Evolutionary conservation across 1,140 invertebrate genomes (phyloP).

Genomic region (Microplitis demolitor): DNA sequence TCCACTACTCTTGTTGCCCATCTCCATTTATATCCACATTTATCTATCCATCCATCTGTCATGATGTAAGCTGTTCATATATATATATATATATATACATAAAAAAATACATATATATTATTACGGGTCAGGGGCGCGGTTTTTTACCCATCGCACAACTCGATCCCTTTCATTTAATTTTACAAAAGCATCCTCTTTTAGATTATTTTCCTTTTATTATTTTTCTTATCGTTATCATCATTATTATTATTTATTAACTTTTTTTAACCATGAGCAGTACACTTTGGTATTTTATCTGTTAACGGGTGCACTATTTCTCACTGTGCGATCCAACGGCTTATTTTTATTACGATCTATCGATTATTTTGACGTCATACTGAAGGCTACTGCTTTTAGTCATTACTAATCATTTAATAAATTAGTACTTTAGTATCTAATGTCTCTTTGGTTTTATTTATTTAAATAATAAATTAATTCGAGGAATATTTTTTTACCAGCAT

Average conservation of each 20-base stretch:
- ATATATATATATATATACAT: background rate
- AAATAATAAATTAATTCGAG: too few relatives aligned
- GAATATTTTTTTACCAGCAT: too few relatives aligned
- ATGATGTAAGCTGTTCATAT: too few relatives aligned
- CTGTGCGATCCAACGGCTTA: conserved; percentile 3
- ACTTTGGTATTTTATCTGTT: too few relatives aligned
- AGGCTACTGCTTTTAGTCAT: background rate
- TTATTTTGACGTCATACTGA: conserved; percentile 13
- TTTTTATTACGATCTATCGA: conserved; percentile 17
- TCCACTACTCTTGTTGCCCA: background rate
- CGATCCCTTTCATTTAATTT: conserved; percentile 7
- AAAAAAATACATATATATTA: too few relatives aligned
- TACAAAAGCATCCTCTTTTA: background rate
- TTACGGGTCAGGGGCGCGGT: conserved; percentile 27
- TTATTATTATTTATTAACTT: too few relatives aligned
- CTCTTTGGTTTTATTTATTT: too few relatives aligned
- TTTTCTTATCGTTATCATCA: too few relatives aligned
- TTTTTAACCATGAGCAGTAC: too few relatives aligned
- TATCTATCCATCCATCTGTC: conserved; percentile 15
- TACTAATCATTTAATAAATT: too few relatives aligned
- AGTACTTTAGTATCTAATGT: too few relatives aligned
- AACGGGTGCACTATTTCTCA: background rate
- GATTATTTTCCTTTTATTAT: background rate
- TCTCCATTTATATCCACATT: background rate
- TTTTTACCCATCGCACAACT: conserved; percentile 7